A percentile compares a stretch with the other conserved stretches of the same genome.
phyloP scores from a whole-genome alignment of 2,888 invertebrate genomes.

The Catocala fraxini region DNA sequence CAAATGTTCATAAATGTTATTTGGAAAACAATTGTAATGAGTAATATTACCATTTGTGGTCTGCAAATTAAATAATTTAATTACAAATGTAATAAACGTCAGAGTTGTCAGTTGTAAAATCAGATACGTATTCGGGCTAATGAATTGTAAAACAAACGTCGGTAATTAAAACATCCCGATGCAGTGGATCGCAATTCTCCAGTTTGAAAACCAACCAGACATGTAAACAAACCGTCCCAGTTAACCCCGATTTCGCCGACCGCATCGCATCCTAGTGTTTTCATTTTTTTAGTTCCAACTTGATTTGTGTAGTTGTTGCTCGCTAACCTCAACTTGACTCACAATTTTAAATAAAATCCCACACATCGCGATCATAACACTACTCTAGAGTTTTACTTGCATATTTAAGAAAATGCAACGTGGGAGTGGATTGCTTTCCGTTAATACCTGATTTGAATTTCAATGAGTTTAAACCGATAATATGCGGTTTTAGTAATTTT shows the following conservation, averaged over 20 bases:
- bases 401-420: slow-evolving; percentile 12
- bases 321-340: slow-evolving; percentile 53
- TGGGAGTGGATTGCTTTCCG: slow-evolving; percentile 6
- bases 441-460: slow-evolving; percentile 11
- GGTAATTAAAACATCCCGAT: slow-evolving; percentile 65
- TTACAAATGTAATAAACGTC: slow-evolving; percentile 29
- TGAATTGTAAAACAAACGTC: slow-evolving; percentile 61
- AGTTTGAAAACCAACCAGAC: slow-evolving; percentile 62
- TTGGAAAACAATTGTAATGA: too few species aligned
- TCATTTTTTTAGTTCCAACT: slow-evolving; percentile 67
- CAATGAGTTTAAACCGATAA: slow-evolving; percentile 3
- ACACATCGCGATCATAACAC: slow-evolving; percentile 9
- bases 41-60: slow-evolving; percentile 4
- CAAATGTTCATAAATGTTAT: background rate
- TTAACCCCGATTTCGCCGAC: slow-evolving; percentile 71
- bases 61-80: slow-evolving; percentile 24
- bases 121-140: slow-evolving; percentile 43
- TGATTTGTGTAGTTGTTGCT: slow-evolving; percentile 69
- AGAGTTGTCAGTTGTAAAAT: slow-evolving; percentile 33
- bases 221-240: slow-evolving; percentile 75
- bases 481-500: slow-evolving; percentile 5
- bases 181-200: slow-evolving; percentile 55
- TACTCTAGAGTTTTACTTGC: slow-evolving; percentile 10
- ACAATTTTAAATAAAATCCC: slow-evolving; percentile 51
- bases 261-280: slow-evolving; percentile 60